Evolutionary conservation across 2,888 invertebrate species (phyloP), one percentile per base, ranked within the genome.

Genomic region (Chrysolina oricalcia): DNA sequence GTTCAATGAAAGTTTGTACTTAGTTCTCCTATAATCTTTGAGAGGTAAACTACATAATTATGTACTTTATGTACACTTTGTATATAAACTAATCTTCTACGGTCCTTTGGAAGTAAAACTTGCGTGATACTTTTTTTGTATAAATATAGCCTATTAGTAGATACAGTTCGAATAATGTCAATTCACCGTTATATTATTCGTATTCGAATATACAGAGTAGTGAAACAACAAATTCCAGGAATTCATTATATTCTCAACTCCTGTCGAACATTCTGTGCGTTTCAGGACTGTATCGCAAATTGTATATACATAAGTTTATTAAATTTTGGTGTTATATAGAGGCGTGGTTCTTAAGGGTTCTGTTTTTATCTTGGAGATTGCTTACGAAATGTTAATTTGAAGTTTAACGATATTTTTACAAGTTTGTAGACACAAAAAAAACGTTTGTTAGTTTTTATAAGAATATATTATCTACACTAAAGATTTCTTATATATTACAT

Each of bases 381-480:
- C 81, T 82, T 83, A 71, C 17, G 40, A 64, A 64, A 35, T 19
- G 67, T 50, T 50, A 19, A 40, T 73, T 73, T 80, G 75, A 81
- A 74, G 78, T 80, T 80, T 78, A 81, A 79, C 63, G 10, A 23
- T 50, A 23, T 66, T 50, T 67, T 67, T 50, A 67, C 67, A 50
- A 46, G 68, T 68, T 40, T 53, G 53, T 35, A 17, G 41, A 68
- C 53, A 53, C 65, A 56, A 72, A 72, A n/a, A 75, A 71, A 56
- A 67, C 35, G 35, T 84, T 85, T 86, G 85, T 86, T 86, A 86
- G 84, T 87, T 86, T 87, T 87, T 86, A 87, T 86, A 86, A 80
- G 81, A 80, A 85, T 85, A 84, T 85, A 85, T 83, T 83, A 83
- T 84, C 68, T 68, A 84, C 84, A 84, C 83, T 85, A 84, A 84